Evolutionary conservation across 2,888 invertebrate species (phyloP).

Genomic region (Synergus laeviventris): DNA sequence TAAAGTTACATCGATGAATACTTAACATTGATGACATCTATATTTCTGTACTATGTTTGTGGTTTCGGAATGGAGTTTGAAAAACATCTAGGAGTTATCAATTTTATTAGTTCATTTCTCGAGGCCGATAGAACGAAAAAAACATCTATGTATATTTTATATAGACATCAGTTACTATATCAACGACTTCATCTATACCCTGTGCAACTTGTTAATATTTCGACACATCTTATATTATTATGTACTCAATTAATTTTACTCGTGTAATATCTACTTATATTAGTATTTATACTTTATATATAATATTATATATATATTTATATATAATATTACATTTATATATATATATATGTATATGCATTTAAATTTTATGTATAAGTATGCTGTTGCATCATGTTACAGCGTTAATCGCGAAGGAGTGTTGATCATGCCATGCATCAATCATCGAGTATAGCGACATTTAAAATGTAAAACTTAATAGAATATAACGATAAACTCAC

Average conservation of each 20-base stretch:
- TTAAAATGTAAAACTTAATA: slow-evolving; percentile 50
- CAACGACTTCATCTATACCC: slow-evolving; percentile 76
- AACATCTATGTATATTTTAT: slow-evolving; percentile 70
- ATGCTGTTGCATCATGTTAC: slow-evolving; percentile 72
- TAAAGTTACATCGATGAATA: slow-evolving; percentile 65
- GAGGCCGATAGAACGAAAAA: slow-evolving; percentile 75
- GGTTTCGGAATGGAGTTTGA: slow-evolving; percentile 66
- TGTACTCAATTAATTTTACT: slow-evolving; percentile 66
- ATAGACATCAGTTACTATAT: slow-evolving; percentile 74
- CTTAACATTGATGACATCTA: slow-evolving; percentile 72
- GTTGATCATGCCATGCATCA: slow-evolving; percentile 57
- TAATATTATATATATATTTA: slow-evolving; percentile 67
- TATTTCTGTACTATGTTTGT: slow-evolving; percentile 59
- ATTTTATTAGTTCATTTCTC: slow-evolving; percentile 63
- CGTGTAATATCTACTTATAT: slow-evolving; percentile 58
- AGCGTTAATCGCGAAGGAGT: slow-evolving; percentile 62
- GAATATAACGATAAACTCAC: slow-evolving; percentile 37
- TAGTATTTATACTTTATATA: slow-evolving; percentile 44
- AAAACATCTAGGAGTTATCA: slow-evolving; percentile 71
- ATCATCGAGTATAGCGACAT: slow-evolving; percentile 52
- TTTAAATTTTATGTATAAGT: slow-evolving; percentile 66
- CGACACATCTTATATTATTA: slow-evolving; percentile 73
- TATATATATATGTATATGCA: slow-evolving; percentile 56
- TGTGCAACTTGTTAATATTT: slow-evolving; percentile 75
- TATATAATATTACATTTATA: slow-evolving; percentile 56